Evolutionary conservation across 2,888 invertebrate species (phyloP).

Genomic region (Odiellus spinosus): DNA sequence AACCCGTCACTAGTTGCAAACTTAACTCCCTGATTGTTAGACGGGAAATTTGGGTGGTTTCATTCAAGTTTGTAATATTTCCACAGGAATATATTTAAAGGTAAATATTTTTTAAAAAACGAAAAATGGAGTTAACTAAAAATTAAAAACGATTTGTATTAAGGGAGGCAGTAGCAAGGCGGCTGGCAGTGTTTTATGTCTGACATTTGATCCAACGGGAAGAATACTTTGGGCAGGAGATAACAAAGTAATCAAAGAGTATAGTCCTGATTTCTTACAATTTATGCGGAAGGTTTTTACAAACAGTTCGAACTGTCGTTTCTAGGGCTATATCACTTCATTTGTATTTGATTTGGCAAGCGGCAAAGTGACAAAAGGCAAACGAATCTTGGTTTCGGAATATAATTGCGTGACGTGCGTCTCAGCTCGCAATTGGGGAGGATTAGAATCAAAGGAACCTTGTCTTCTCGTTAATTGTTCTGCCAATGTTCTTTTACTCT

Average conservation of each 20-base stretch:
- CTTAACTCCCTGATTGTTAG: too few species aligned
- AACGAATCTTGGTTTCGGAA: slow-evolving; percentile 39
- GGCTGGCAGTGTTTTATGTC: slow-evolving; percentile 40
- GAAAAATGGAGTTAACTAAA: too few species aligned
- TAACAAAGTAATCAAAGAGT: slow-evolving; percentile 48
- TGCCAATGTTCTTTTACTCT: slow-evolving; percentile 54
- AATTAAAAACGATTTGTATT: too few species aligned
- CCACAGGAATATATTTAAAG: slow-evolving; percentile 59
- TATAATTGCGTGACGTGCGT: slow-evolving; percentile 53
- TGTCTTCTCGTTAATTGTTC: slow-evolving; percentile 60
- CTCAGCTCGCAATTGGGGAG: slow-evolving; percentile 65
- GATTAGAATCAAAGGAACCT: slow-evolving; percentile 52
- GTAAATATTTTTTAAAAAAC: background rate
- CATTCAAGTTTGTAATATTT: slow-evolving; percentile 63
- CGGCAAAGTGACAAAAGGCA: slow-evolving; percentile 49
- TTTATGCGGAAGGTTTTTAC: background rate
- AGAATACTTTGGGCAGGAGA: slow-evolving; percentile 67
- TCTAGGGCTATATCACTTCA: slow-evolving; percentile 46
- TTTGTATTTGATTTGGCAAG: slow-evolving; percentile 50
- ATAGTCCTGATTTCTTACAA: too few species aligned
- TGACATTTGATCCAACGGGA: slow-evolving; percentile 61
- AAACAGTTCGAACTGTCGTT: slow-evolving; percentile 3
- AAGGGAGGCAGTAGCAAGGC: slow-evolving; percentile 37
- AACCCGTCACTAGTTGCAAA: too few species aligned
- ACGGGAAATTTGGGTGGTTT: slow-evolving; percentile 55